A percentile compares a stretch with the other conserved stretches of the same genome.
Evolutionary conservation across 2,797 vertebrate species (phyloP).

Genomic region (Clamator glandarius): DNA sequence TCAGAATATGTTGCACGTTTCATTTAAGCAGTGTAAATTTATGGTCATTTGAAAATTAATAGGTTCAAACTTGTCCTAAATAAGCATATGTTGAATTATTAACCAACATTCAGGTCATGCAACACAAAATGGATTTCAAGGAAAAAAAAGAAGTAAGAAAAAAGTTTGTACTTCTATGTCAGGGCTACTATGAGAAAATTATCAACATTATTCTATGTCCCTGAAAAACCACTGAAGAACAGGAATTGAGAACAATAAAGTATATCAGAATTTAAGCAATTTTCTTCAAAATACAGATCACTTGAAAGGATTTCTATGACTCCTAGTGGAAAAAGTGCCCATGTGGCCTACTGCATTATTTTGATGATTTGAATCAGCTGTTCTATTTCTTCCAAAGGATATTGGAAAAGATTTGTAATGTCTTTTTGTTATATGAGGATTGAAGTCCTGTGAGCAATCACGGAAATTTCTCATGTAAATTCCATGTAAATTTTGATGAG

Average conservation of each 20-base stretch:
- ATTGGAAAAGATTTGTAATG: neutral
- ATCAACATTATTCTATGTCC: neutral
- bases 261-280: conserved; percentile 23
- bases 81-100: neutral
- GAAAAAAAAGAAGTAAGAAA: neutral
- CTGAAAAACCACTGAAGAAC: neutral
- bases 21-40: neutral
- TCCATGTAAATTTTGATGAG: neutral
- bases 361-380: neutral
- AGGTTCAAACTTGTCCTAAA: neutral
- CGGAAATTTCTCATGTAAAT: neutral
- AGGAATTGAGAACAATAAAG: conserved; percentile 20
- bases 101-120: neutral
- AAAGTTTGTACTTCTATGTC: neutral
- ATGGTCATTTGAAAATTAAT: conserved; percentile 9
- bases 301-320: conserved; percentile 9
- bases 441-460: neutral
- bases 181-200: neutral
- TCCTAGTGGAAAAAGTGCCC: conserved; percentile 23
- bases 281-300: conserved; percentile 60
- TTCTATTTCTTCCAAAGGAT: neutral
- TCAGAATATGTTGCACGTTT: neutral
- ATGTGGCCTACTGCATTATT: conserved; percentile 28
- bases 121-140: neutral
- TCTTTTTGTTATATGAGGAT: neutral